Evolutionary conservation across 2,888 invertebrate species (phyloP), one percentile per base, ranked within the genome.

Genomic region (Pherbina coryleti): DNA sequence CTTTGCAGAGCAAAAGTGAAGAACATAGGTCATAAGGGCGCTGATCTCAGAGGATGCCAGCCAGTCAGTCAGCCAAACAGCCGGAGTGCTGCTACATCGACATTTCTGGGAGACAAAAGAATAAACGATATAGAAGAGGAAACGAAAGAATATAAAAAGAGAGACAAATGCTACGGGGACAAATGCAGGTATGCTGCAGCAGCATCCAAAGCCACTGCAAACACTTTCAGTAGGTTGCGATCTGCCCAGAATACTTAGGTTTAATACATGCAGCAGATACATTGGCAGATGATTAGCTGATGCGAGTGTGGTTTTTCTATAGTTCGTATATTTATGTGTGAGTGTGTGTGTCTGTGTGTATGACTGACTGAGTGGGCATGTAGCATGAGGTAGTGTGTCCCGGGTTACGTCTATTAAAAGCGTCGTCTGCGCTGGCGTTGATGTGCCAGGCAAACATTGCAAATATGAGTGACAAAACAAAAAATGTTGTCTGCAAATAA

Each of bases 401-500:
- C 79, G 78, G 78, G 79, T 79, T 79, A 79, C 70, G 78, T 79
- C 79, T 79, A 79, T 78, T 78, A 79, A 79, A 78, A 79, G 75
- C 75, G 51, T 55, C 74, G 49, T 28, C n/a, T 44, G 28, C 51
- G 73, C 73, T 62, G 60, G 73, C 49, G 73, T 73, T 73, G 60
- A 74, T 74, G 74, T 51, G 60, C 78, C 71, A 55, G 73, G 49
- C 64, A 62, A 75, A 71, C 17, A 51, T 51, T 53, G 71, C 44
- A 3, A 76, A 75, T 49, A 17, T 62, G 64, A 70, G 5, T 66
- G 67, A 49, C 22, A 51, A 31, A 37, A 75, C 37, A n/a, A 28
- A 53, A 34, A 44, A 55, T 44, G 55, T 55, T 44, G 55, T 55
- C 55, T 55, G 22, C n/a, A 19, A 22, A 55, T 55, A 22, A 55